phyloP scores from a whole-genome alignment of 2,797 vertebrate species.

The Sebastes kiyomatsui region DNA sequence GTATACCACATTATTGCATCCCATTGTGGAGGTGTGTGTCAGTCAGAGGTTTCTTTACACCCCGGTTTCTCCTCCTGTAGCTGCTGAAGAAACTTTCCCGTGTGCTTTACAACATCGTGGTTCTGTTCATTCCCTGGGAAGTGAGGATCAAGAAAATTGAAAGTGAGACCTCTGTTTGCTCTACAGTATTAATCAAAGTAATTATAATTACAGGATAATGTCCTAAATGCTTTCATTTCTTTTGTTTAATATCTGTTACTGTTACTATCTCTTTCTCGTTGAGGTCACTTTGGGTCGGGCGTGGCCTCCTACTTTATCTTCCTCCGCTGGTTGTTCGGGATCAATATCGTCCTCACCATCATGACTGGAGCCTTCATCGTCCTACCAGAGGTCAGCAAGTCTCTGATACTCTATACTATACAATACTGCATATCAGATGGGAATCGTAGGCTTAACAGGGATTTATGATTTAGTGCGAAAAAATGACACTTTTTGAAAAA shows the following conservation, averaged over 20 bases:
- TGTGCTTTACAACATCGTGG: slow-evolving; percentile 91
- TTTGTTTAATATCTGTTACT: not conserved
- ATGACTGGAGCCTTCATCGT: slow-evolving; percentile 97
- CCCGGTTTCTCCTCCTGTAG: slow-evolving; percentile 66
- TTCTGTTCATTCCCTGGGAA: slow-evolving; percentile 97
- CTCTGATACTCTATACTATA: not conserved
- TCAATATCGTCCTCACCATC: slow-evolving; percentile 94
- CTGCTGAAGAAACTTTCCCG: slow-evolving; percentile 92
- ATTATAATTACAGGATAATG: not conserved
- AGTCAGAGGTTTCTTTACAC: not conserved
- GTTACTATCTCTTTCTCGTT: not conserved
- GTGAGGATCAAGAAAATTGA: slow-evolving; percentile 99
- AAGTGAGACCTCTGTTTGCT: slow-evolving; percentile 82
- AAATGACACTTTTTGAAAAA: not conserved
- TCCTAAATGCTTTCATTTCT: not conserved
- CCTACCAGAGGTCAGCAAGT: slow-evolving; percentile 91
- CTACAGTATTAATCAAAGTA: not conserved
- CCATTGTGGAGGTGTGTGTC: not conserved
- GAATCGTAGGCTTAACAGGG: not conserved
- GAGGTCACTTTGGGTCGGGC: slow-evolving; percentile 98
- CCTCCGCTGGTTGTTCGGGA: slow-evolving; percentile 96
- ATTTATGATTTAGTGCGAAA: not conserved
- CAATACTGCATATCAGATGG: not conserved
- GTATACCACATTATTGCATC: not conserved
- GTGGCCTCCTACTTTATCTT: slow-evolving; percentile 99